Evolutionary conservation across 2,113 vertebrate species (phyloP).

Genomic region (cattle (Bos taurus)): ARS-UCD2.0 NC_037342.1:65864001-65864500

Average conservation of each 20-base stretch:
- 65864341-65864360: background rate
- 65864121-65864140: background rate
- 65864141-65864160: fast-evolving
- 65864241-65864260: background rate
- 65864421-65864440: background rate
- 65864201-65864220: background rate
- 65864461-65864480: background rate
- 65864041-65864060: background rate
- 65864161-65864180: background rate
- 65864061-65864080: background rate
- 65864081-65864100: background rate
- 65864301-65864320: background rate
- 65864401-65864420: fast-evolving
- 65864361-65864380: background rate
- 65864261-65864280: background rate
- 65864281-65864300: background rate
- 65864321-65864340: background rate
- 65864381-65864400: fast-evolving
- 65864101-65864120: background rate
- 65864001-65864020: background rate
- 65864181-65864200: background rate
- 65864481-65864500: background rate
- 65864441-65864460: background rate
- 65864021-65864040: background rate
- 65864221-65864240: background rate